These are phyloP conservation scores for Mesoligia furuncula DNA, from an alignment of 2,888 invertebrate species.

Conservation along the genomic window DNA sequence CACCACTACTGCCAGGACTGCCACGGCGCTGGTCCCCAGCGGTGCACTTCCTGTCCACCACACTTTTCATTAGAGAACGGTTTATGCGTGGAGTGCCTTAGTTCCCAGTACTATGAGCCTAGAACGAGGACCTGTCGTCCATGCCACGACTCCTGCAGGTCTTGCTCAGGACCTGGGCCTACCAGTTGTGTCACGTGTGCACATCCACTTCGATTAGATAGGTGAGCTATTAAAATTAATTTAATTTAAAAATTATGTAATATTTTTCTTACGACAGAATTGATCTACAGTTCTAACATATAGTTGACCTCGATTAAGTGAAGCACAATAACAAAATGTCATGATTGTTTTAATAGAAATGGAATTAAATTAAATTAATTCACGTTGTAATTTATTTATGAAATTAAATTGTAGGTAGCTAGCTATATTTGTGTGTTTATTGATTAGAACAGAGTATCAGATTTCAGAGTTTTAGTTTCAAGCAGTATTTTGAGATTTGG, in stretches of 20 bases:
- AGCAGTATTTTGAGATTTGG: too few species aligned
- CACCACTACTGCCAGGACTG: constrained; percentile 97
- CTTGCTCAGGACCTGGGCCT: constrained; percentile 93
- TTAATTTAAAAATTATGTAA: not conserved
- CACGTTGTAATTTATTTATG: constrained; percentile 17
- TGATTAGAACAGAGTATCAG: not conserved
- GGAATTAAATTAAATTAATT: constrained; percentile 19
- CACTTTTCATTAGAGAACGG: constrained; percentile 93
- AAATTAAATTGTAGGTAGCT: constrained; percentile 16
- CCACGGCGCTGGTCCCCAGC: constrained; percentile 94
- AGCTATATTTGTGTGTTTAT: not conserved
- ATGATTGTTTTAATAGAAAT: constrained; percentile 25
- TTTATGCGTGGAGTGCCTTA: constrained; percentile 93
- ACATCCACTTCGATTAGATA: constrained; percentile 93
- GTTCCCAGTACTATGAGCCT: constrained; percentile 93
- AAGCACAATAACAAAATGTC: constrained; percentile 8
- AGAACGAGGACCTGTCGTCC: constrained; percentile 93
- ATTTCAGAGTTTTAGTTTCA: not conserved
- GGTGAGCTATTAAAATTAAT: constrained; percentile 72
- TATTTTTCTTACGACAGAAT: not conserved
- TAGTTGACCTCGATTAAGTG: constrained; percentile 3
- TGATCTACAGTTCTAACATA: not conserved
- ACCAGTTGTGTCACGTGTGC: constrained; percentile 93
- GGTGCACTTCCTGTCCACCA: constrained; percentile 93
- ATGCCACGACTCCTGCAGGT: constrained; percentile 93